Evolutionary conservation across 92 coral and sea anemone species (phyloP).

Genomic region (Metridium senile): DNA sequence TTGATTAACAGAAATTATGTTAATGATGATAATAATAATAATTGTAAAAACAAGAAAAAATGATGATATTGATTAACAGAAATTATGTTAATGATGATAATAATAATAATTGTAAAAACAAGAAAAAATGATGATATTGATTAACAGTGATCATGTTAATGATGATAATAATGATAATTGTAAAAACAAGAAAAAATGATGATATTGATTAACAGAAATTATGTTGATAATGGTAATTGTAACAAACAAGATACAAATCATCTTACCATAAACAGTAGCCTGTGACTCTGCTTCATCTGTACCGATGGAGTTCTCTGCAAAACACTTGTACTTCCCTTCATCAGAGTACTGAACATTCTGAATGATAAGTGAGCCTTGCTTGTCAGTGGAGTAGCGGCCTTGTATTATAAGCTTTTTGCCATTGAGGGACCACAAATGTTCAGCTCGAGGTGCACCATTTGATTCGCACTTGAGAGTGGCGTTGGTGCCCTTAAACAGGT

Average conservation of each 20-base stretch:
- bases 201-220: too few relatives aligned
- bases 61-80: too few relatives aligned
- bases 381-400: slow-evolving; percentile 31
- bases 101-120: too few relatives aligned
- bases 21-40: too few relatives aligned
- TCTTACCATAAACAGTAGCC: slow-evolving; percentile 24
- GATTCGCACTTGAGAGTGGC: slow-evolving; percentile 68
- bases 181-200: too few relatives aligned
- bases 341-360: slow-evolving; percentile 38
- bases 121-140: too few relatives aligned
- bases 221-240: too few relatives aligned
- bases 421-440: slow-evolving; percentile 42
- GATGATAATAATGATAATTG: too few relatives aligned
- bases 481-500: slow-evolving; percentile 57
- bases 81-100: too few relatives aligned
- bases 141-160: too few relatives aligned
- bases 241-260: neutral
- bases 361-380: slow-evolving; percentile 40
- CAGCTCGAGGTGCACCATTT: slow-evolving; percentile 78
- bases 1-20: too few relatives aligned
- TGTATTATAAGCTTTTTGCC: slow-evolving; percentile 17
- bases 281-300: slow-evolving; percentile 9
- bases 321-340: slow-evolving; percentile 42
- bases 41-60: too few relatives aligned
- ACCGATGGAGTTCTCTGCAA: slow-evolving; percentile 38